Percentiles rank a stretch among this genome's conserved stretches.
Conservation (phyloP, 2,113 vertebrate species). For the Sigmodon hispidus region DNA sequence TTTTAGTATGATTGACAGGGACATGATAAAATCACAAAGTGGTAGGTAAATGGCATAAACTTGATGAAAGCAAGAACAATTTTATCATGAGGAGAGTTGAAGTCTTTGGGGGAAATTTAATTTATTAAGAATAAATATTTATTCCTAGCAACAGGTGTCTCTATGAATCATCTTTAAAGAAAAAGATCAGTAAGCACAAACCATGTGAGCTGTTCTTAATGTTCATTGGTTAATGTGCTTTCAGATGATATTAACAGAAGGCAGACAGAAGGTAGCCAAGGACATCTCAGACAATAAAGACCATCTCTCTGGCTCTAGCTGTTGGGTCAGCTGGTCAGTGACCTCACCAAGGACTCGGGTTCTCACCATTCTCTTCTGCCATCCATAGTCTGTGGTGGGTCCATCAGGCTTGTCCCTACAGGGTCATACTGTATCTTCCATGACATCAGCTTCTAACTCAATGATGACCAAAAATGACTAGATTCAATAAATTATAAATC, state of each 20-base stretch:
- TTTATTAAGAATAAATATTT: constrained; percentile 34
- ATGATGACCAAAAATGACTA: not conserved
- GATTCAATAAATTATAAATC: not conserved
- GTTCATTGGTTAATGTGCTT: not conserved
- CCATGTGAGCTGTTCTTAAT: not conserved
- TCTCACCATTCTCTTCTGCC: not conserved
- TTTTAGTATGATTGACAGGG: not conserved
- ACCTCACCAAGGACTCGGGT: not conserved
- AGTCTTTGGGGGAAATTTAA: not conserved
- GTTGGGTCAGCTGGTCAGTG: not conserved
- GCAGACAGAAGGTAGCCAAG: constrained; percentile 11
- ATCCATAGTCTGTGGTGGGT: not conserved
- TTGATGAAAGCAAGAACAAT: not conserved
- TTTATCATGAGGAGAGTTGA: constrained; percentile 18
- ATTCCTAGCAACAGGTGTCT: constrained; percentile 5
- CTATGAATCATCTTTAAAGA: not conserved
- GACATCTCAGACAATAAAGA: not conserved
- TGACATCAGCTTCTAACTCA: not conserved
- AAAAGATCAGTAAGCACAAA: not conserved
- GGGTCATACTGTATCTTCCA: not conserved
- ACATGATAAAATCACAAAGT: constrained; percentile 31
- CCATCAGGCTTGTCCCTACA: not conserved
- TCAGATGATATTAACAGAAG: constrained; percentile 18
- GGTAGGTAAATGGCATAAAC: constrained; percentile 17
- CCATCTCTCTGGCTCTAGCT: not conserved